Evolutionary conservation across 2,113 vertebrate species (phyloP).

Genomic region (cattle (Bos taurus)): DNA sequence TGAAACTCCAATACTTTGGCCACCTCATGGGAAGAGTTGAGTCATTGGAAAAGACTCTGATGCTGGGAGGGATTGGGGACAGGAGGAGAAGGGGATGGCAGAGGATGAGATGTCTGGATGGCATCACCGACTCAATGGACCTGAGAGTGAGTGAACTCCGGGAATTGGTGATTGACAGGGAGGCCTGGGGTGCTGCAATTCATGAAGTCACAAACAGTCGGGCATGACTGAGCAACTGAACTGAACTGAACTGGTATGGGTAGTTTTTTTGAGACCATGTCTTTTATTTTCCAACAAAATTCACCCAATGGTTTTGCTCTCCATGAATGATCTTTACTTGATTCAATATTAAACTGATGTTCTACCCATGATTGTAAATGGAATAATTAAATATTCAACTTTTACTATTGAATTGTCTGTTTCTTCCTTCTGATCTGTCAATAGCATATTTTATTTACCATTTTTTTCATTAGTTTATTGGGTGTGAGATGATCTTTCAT

Average conservation of each 20-base stretch:
- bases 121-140: too few species aligned
- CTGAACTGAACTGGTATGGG: neutral
- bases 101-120: too few species aligned
- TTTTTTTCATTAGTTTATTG: neutral
- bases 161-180: too few species aligned
- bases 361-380: neutral
- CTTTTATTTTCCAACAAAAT: neutral
- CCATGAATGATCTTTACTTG: neutral
- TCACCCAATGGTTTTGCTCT: neutral
- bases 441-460: neutral
- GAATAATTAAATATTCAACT: neutral
- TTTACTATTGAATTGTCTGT: neutral
- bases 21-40: too few species aligned
- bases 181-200: too few species aligned
- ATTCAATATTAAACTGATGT: neutral
- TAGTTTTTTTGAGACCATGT: neutral
- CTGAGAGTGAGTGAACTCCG: too few species aligned
- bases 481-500: neutral
- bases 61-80: too few species aligned
- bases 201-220: too few species aligned
- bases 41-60: too few species aligned
- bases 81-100: too few species aligned
- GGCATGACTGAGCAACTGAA: too few species aligned
- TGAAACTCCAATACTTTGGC: too few species aligned
- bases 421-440: neutral